Conservation (phyloP, 2,113 vertebrate species). For the Actenoides lindsayi region DNA sequence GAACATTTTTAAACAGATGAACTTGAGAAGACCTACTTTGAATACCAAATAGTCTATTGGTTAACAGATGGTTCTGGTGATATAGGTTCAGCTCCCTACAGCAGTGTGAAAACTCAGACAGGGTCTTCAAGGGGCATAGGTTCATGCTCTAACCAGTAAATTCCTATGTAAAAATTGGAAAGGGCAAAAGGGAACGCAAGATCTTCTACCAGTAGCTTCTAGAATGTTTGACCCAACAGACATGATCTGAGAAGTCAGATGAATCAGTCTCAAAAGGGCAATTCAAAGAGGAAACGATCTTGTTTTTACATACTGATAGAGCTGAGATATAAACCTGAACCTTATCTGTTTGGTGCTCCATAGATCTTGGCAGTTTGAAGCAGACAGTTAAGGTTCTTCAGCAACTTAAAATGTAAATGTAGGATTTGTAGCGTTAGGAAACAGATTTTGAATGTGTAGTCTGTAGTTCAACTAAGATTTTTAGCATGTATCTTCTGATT, state of each 20-base stretch:
- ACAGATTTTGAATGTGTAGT: background rate
- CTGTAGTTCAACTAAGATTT: background rate
- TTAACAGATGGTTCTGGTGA: slow-evolving; percentile 9
- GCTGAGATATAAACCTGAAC: background rate
- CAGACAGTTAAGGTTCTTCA: background rate
- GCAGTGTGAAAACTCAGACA: background rate
- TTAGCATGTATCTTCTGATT: background rate
- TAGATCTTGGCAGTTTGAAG: background rate
- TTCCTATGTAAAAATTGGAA: background rate
- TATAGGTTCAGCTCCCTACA: background rate
- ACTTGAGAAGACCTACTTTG: background rate
- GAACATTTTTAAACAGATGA: slow-evolving; percentile 8
- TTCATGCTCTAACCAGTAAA: background rate
- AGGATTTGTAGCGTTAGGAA: background rate
- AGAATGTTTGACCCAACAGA: accelerated
- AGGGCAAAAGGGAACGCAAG: background rate
- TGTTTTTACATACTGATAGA: background rate
- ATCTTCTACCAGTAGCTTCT: background rate
- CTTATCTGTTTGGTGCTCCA: background rate
- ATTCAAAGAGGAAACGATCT: background rate
- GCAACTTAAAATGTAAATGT: background rate
- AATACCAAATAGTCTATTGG: background rate
- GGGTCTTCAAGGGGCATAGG: background rate
- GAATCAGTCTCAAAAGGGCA: background rate
- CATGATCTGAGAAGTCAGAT: background rate